phyloP scores from a whole-genome alignment of 1,140 invertebrate genomes.

The Micrasema minimum region DNA sequence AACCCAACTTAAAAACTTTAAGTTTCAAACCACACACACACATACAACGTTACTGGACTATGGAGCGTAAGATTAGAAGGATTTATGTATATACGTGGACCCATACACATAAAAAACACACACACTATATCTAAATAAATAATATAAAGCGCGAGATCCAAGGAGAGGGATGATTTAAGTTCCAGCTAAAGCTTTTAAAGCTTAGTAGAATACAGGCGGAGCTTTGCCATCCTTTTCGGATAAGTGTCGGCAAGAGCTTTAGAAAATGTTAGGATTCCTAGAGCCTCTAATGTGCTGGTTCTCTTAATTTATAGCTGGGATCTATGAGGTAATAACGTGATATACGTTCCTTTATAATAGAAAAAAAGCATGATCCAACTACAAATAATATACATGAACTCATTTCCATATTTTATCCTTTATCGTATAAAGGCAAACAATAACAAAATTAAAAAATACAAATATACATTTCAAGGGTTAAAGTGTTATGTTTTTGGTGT shows the following conservation, averaged over 20 bases:
- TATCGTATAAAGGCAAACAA: too few species aligned
- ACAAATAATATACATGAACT: too few species aligned
- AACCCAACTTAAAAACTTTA: too few species aligned
- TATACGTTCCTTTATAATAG: too few species aligned
- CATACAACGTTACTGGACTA: not conserved
- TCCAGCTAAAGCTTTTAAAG: slow-evolving; percentile 39
- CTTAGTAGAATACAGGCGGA: slow-evolving; percentile 30
- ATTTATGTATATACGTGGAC: not conserved
- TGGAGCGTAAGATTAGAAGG: not conserved
- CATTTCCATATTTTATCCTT: too few species aligned
- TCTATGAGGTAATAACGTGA: slow-evolving; percentile 22
- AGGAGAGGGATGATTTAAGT: slow-evolving; percentile 49
- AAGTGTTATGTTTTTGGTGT: too few species aligned
- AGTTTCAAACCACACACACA: not conserved
- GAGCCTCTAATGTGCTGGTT: slow-evolving; percentile 21
- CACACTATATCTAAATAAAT: slow-evolving; percentile 38
- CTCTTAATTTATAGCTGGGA: slow-evolving; percentile 29
- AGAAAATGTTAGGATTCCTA: slow-evolving; percentile 24
- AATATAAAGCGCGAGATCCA: slow-evolving; percentile 44
- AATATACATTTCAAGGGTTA: too few species aligned
- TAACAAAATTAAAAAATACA: too few species aligned
- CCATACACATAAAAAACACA: too few species aligned
- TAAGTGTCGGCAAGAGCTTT: slow-evolving; percentile 32
- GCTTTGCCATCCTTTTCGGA: slow-evolving; percentile 31
- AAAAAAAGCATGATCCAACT: too few species aligned